Evolutionary conservation across 1,140 invertebrate species (phyloP).

Genomic region (Brachionus koreanus): DNA sequence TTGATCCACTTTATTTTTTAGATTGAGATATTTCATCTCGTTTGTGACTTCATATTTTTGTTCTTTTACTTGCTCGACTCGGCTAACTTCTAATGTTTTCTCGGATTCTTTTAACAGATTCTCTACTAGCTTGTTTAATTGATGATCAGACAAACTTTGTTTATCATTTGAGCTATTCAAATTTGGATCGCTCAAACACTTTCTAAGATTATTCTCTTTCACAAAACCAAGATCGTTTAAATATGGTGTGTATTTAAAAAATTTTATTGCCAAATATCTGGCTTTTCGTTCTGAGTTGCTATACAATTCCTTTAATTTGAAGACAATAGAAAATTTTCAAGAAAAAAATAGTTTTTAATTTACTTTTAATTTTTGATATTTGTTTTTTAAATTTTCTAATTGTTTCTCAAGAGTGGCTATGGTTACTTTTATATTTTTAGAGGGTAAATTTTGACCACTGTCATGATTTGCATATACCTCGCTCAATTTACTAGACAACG

Average conservation of each 20-base stretch:
- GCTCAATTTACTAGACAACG: background rate
- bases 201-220: background rate
- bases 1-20: background rate
- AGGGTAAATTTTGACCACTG: background rate
- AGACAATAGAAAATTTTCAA: background rate
- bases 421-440: background rate
- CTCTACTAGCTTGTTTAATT: background rate
- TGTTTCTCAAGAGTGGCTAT: background rate
- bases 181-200: background rate
- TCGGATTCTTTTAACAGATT: background rate
- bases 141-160: background rate
- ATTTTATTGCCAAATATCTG: background rate
- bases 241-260: background rate
- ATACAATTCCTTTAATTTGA: background rate
- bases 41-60: background rate
- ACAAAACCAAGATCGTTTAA: background rate
- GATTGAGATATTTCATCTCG: background rate
- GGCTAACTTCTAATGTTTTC: background rate
- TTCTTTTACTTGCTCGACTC: background rate
- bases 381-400: background rate
- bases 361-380: conserved; percentile 9
- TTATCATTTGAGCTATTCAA: background rate
- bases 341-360: background rate
- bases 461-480: conserved; percentile 6
- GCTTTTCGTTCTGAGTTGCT: background rate